Base-by-base conservation (phyloP, 2,888 invertebrate genomes). In the Limenitis camilla region DNA sequence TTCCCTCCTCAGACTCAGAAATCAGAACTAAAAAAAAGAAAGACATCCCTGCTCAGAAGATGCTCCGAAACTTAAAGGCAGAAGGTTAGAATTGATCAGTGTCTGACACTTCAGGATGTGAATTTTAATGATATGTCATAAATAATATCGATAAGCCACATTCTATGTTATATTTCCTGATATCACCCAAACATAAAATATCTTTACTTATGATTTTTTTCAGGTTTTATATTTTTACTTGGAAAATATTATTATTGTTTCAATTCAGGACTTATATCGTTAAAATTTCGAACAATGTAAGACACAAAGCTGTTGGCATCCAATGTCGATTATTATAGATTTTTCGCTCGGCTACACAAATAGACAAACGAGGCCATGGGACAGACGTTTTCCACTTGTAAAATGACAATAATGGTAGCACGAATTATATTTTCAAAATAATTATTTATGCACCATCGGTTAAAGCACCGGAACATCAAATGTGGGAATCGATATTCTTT, bases 381-480 rank as follows among this genome's bases (percentile, higher is more conserved):
- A 61, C 61, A 53, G 59, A 55, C 60, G 56, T 56, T 55, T 62
- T 40, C 60, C 51, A 55, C 57, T 62, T 60, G 57, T 56, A 52
- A 55, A 59, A 59, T 59, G 63, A 59, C 60, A 59, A 60, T 56
- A 56, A 61, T 61, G 63, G 65, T 63, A 56, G 55, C 52, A 62
- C 55, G 56, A 63, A 73, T 71, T 70, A 72, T 65, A 63, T 67
- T 66, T 63, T 71, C 69, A 68, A 64, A 64, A 67, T 59, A 61
- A 66, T 68, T 68, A 63, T 61, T 64, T 42, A 64, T 55, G 65
- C 62, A 10, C 65, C 53, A 60, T 55, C 61, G 50, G 41, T 10
- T 46, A 31, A 42, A 53, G 42, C 47, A 51, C 51, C 40, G 33
- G 51, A 30, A 46, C 49, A 43, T 40, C 43, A 49, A 43, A 31